Conservation (phyloP, 2,888 invertebrate genomes). For the Diachrysia chrysitis region DNA sequence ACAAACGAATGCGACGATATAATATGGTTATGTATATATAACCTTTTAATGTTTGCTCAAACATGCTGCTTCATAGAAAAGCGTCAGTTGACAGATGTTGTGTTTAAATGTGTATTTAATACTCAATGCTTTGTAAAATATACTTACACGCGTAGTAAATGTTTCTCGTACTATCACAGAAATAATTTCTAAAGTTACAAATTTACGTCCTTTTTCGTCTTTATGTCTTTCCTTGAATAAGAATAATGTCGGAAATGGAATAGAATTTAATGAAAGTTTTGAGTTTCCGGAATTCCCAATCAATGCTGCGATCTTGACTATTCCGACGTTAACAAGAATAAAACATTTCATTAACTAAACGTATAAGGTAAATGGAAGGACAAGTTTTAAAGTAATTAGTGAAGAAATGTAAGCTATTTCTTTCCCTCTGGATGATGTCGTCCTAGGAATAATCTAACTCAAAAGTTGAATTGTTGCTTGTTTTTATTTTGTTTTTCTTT, state of each 20-base stretch:
- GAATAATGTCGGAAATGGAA: background rate
- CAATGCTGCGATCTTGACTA: background rate
- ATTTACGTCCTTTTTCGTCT: background rate
- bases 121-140: background rate
- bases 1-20: conserved; percentile 26
- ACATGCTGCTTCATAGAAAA: conserved; percentile 26
- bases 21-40: too few species aligned
- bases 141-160: background rate
- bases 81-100: conserved; percentile 24
- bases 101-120: conserved; percentile 19
- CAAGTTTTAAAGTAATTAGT: background rate
- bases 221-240: background rate
- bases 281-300: conserved; percentile 4
- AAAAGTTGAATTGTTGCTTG: conserved; percentile 14
- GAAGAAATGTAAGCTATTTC: background rate
- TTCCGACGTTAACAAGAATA: background rate
- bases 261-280: background rate
- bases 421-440: background rate
- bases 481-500: conserved; percentile 42
- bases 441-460: background rate
- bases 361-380: background rate
- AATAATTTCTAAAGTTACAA: background rate
- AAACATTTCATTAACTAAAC: background rate
- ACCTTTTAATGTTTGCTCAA: conserved; percentile 43
- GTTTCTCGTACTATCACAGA: background rate